Conservation (phyloP, 2,797 vertebrate species). For the Echeneis naucrates region DNA sequence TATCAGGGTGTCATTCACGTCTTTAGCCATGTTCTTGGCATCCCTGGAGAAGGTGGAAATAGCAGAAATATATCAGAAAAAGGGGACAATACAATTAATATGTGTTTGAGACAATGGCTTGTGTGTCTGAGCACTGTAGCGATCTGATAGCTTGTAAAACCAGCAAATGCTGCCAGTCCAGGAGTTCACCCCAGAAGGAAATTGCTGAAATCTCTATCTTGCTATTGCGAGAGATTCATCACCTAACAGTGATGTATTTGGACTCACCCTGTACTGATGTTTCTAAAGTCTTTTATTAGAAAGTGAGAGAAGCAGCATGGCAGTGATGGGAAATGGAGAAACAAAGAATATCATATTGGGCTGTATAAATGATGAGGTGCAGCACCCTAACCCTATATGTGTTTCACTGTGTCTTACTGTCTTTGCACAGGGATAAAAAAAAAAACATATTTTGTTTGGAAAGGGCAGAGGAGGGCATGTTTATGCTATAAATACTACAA, state of each 20-base stretch:
- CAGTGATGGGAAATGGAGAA: slow-evolving; percentile 18
- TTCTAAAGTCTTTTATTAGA: slow-evolving; percentile 59
- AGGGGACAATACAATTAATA: background rate
- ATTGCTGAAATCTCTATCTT: slow-evolving; percentile 53
- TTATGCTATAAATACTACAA: slow-evolving; percentile 21
- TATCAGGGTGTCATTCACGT: slow-evolving; percentile 88
- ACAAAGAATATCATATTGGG: slow-evolving; percentile 28
- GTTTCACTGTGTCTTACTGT: slow-evolving; percentile 17
- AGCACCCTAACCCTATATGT: background rate
- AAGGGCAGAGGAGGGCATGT: background rate
- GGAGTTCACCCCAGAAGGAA: slow-evolving; percentile 38
- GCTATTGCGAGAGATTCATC: slow-evolving; percentile 53
- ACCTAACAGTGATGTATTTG: slow-evolving; percentile 40
- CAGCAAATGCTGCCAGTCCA: slow-evolving; percentile 20
- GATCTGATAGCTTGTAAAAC: slow-evolving; percentile 31
- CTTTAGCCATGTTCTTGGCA: slow-evolving; percentile 96
- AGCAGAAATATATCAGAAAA: background rate
- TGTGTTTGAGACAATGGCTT: background rate
- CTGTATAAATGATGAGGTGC: slow-evolving; percentile 16
- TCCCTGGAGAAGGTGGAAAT: slow-evolving; percentile 81
- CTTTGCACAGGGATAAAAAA: slow-evolving; percentile 44
- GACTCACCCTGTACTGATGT: slow-evolving; percentile 37
- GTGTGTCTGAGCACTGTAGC: background rate
- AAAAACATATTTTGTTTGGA: slow-evolving; percentile 10
- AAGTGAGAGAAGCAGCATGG: slow-evolving; percentile 28